Evolutionary conservation across 30 jellyfish, hydroid and myxozoan genomes (phyloP).

Genomic region (Clytia hemisphaerica): DNA sequence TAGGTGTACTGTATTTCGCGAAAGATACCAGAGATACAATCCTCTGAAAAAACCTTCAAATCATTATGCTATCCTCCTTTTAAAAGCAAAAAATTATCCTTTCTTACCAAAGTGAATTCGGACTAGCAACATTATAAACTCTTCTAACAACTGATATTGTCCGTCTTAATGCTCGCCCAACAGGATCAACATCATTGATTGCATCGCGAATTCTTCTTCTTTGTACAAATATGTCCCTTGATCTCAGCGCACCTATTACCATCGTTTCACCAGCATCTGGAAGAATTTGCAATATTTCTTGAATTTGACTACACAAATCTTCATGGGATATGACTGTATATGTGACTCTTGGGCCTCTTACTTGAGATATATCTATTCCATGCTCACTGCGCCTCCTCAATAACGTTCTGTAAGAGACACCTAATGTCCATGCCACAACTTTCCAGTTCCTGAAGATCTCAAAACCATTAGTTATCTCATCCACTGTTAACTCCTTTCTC

Average conservation of each 20-base stretch:
- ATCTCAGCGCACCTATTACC: constrained; percentile 29
- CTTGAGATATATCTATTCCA: constrained; percentile 12
- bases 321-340: neutral
- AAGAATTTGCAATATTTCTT: neutral
- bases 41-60: too few species aligned
- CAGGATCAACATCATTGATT: constrained; percentile 35
- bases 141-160: constrained; percentile 19
- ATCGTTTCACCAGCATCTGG: constrained; percentile 34
- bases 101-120: constrained; percentile 32
- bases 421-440: neutral
- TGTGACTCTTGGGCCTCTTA: constrained; percentile 22
- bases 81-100: too few species aligned
- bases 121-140: constrained; percentile 14
- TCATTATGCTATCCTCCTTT: too few species aligned
- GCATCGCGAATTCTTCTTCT: constrained; percentile 33
- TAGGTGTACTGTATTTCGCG: too few species aligned
- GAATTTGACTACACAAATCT: neutral
- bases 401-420: constrained; percentile 1
- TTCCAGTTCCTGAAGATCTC: constrained; percentile 4
- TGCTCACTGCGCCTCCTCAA: constrained; percentile 15
- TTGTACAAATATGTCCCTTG: constrained; percentile 28
- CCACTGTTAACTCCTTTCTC: neutral
- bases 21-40: too few species aligned
- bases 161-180: constrained; percentile 15
- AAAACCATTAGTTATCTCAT: neutral